Percentiles rank a stretch among this genome's conserved stretches.
Conservation (phyloP, 2,113 vertebrate species). For the Macaca nemestrina region DNA sequence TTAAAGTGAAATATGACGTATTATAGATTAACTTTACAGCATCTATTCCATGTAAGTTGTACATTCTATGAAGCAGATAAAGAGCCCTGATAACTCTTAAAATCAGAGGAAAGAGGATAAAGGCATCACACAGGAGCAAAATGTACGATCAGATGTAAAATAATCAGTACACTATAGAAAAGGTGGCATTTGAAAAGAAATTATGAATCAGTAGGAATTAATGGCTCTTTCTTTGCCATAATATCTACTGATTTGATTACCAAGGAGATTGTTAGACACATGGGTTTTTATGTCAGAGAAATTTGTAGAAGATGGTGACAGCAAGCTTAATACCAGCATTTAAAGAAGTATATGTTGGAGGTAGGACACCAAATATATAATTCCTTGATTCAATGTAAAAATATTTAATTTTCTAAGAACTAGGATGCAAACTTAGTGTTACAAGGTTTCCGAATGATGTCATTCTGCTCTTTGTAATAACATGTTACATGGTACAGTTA, state of each 20-base stretch:
- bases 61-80: background rate
- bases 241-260: background rate
- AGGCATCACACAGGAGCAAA: background rate
- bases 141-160: background rate
- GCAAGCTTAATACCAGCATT: background rate
- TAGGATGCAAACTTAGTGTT: background rate
- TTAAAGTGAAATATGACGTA: background rate
- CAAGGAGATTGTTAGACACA: background rate
- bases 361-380: background rate
- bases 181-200: background rate
- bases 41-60: accelerated
- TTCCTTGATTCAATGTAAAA: background rate
- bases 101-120: background rate
- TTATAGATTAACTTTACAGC: background rate
- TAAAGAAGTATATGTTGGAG: background rate
- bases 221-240: background rate
- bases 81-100: background rate
- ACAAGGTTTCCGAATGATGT: background rate
- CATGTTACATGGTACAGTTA: background rate
- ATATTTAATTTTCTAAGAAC: background rate
- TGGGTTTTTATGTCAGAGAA: background rate
- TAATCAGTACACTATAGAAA: background rate
- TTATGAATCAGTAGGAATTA: background rate
- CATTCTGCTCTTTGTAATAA: background rate
- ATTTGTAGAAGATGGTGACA: background rate